These are phyloP conservation scores for Hylaeus volcanicus DNA, from an alignment of 1,140 invertebrate genomes.

Conservation along the genomic window DNA sequence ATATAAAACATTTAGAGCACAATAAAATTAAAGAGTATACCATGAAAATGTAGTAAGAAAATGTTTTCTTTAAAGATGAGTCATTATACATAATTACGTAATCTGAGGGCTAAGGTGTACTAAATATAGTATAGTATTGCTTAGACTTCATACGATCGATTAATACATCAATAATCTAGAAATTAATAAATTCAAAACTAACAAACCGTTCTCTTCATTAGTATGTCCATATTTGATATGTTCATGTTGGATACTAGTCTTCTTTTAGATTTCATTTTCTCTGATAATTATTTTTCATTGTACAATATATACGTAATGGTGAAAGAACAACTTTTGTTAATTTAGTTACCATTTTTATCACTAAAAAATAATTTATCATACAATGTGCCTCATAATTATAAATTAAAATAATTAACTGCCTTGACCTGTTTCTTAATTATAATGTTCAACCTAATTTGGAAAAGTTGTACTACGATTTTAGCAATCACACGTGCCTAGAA, in stretches of 20 bases:
- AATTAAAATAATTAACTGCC: conserved; percentile 4
- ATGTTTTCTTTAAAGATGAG: not conserved
- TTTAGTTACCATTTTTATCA: not conserved
- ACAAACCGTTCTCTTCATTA: not conserved
- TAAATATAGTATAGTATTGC: not conserved
- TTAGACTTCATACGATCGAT: not conserved
- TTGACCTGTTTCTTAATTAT: conserved; percentile 1
- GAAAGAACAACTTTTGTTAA: not conserved
- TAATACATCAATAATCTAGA: not conserved
- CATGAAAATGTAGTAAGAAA: not conserved
- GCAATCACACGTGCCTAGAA: conserved; percentile 30
- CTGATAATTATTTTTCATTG: not conserved
- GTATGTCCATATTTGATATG: not conserved
- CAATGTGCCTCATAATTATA: conserved; percentile 2
- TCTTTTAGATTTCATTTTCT: not conserved
- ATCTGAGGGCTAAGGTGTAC: not conserved
- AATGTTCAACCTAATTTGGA: not conserved
- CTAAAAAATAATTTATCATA: conserved; percentile 4
- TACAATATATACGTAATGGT: not conserved
- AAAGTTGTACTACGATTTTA: conserved; percentile 23
- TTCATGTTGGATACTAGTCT: conserved; percentile 16
- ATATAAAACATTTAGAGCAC: not conserved
- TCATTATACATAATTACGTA: not conserved
- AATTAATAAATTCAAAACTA: not conserved
- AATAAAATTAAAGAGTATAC: conserved; percentile 5